These are phyloP conservation scores for Protonemura montana DNA, from an alignment of 2,888 invertebrate genomes.

Conservation along the genomic window DNA sequence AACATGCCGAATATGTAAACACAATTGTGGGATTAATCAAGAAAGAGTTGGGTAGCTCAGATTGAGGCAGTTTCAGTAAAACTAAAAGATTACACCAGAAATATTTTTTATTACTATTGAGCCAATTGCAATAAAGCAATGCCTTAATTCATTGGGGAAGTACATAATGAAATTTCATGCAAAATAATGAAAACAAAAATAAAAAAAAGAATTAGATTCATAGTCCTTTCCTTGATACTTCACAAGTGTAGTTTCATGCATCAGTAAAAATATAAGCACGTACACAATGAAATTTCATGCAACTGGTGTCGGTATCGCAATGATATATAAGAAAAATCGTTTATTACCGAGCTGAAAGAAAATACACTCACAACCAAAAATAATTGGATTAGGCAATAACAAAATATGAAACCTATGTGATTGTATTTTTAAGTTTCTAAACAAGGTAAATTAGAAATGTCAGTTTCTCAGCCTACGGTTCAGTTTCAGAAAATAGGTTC, in stretches of 20 bases:
- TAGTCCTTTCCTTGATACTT: background rate
- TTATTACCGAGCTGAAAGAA: background rate
- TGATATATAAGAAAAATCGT: background rate
- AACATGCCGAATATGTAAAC: no score
- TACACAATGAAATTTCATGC: background rate
- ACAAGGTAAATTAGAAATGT: background rate
- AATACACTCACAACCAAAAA: background rate
- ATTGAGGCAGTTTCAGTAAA: background rate
- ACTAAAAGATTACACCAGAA: background rate
- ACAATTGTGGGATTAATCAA: background rate
- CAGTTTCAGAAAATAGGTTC: slow-evolving; percentile 5
- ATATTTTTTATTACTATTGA: background rate
- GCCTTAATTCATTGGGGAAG: background rate
- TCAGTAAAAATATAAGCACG: background rate
- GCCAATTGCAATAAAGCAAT: slow-evolving; percentile 3
- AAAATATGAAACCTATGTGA: no score
- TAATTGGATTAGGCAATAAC: no score
- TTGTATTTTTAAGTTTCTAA: background rate
- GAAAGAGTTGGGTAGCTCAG: background rate
- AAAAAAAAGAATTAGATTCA: background rate
- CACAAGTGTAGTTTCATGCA: background rate
- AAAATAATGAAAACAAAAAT: slow-evolving; percentile 9
- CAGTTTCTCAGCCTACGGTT: background rate
- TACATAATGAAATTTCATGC: background rate
- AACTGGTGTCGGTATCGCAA: background rate